Percentiles rank a stretch among this genome's conserved stretches.
Evolutionary conservation across 2,888 invertebrate species (phyloP).

Genomic region (Strigamia crassipes): DNA sequence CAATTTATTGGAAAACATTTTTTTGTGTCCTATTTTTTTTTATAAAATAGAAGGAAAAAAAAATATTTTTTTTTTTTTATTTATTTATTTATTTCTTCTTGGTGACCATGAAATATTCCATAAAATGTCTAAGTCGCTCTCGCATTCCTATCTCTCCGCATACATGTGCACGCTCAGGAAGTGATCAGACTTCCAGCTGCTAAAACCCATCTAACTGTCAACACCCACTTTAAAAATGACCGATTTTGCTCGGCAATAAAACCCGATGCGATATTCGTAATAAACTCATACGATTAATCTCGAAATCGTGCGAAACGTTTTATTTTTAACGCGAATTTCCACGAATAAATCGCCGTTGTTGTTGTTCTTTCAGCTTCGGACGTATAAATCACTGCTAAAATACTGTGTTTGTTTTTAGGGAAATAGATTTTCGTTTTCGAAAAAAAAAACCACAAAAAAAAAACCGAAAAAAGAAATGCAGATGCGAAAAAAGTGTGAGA

Average conservation of each 20-base stretch:
- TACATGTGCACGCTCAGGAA: conserved; percentile 30
- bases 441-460: too few species aligned
- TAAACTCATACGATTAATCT: not conserved
- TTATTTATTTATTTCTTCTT: not conserved
- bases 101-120: conserved; percentile 23
- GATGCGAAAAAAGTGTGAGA: not conserved
- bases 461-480: not conserved
- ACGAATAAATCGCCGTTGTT: not conserved
- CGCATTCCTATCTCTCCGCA: conserved; percentile 8
- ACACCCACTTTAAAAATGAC: conserved; percentile 24
- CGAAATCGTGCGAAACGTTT: not conserved
- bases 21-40: not conserved
- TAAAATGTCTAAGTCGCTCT: not conserved
- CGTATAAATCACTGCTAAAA: not conserved
- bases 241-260: not conserved
- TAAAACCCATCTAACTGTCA: conserved; percentile 21
- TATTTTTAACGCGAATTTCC: not conserved
- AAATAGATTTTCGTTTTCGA: too few species aligned
- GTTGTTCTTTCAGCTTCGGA: not conserved
- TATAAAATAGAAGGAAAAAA: not conserved
- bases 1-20: conserved; percentile 36
- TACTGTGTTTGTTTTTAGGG: not conserved
- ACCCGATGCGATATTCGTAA: not conserved
- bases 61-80: not conserved
- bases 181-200: conserved; percentile 33